These are phyloP conservation scores for Caenorhabditis parvicauda DNA, from an alignment of 2,888 invertebrate species.

Conservation along the genomic window DNA sequence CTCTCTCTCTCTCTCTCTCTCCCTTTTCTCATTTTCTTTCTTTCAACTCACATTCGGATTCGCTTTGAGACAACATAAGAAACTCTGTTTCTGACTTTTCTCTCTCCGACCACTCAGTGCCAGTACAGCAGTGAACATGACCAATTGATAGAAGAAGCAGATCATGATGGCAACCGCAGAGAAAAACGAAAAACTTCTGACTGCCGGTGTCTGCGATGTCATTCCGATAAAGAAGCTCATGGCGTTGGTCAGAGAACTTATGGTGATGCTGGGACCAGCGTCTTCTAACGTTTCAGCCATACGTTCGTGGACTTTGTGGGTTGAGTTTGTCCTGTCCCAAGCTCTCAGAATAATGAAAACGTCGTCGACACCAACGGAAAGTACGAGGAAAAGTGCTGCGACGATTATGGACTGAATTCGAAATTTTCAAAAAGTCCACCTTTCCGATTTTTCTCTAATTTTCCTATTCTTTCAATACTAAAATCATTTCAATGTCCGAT, in stretches of 20 bases:
- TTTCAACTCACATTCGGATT: conserved; percentile 41
- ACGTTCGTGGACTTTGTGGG: conserved; percentile 29
- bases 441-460: too few species aligned
- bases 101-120: conserved; percentile 47
- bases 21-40: too few species aligned
- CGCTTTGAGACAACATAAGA: conserved; percentile 48
- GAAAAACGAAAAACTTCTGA: conserved; percentile 53
- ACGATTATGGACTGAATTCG: conserved; percentile 54
- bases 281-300: conserved; percentile 52
- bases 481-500: too few species aligned
- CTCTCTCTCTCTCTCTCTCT: background rate
- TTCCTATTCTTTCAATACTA: too few species aligned
- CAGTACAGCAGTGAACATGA: conserved; percentile 43
- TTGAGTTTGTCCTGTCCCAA: conserved; percentile 10
- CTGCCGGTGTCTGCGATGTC: conserved; percentile 52
- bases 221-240: conserved; percentile 43
- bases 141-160: conserved; percentile 35
- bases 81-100: conserved; percentile 26
- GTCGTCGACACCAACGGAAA: conserved; percentile 59
- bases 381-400: conserved; percentile 53
- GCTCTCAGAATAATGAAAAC: conserved; percentile 48
- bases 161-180: conserved; percentile 33
- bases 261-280: conserved; percentile 57
- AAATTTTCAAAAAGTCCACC: background rate
- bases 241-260: conserved; percentile 42